Evolutionary conservation across 2,797 vertebrate species (phyloP), one percentile per base, ranked within the genome.

Genomic region (Tolypeutes matacus): DNA sequence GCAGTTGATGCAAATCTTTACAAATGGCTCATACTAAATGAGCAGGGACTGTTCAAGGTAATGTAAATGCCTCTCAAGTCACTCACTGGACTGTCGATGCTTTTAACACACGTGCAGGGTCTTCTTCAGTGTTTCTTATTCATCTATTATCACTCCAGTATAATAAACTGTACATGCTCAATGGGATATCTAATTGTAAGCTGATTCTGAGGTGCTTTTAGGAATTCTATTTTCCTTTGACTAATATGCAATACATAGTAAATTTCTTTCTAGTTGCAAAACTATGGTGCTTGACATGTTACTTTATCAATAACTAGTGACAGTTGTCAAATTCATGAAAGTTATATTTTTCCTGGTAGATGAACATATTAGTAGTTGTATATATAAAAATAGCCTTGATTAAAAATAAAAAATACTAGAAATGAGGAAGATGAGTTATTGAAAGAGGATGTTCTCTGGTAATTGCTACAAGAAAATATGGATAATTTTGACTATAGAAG

Each of bases 221-320:
- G 93, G 96, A 86, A 73, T 92, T 93, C 95, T 97, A 14, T 92
- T 97, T 98, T 95, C 64, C 60, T 95, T 94, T 95, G 42, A 90
- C 64, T 97, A 93, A 93, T 93, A 92, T 2, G 75, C 1, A 36
- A 82, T 93, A 87, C 6, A 7, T 23, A 49, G 69, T 64, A 84
- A 94, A 87, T 89, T 70, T 93, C 91, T 96, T 96, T 96, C 86
- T 94, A 97, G 53, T 93, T 97, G 97, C 94, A 93, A 97, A 95
- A 97, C 58, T 95, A 86, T 91, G 97, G 92, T 76, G 69, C 94
- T 97, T 98, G 92, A 96, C 70, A 69, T 96, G 62, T 97, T 96
- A 93, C 89, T 88, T 98, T 95, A 82, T 75, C 94, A 94, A 96
- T 75, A 65, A 87, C 91, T 67, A 97, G 70, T 51, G 95, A 73